Evolutionary conservation across 2,888 invertebrate genomes (phyloP), one percentile per base, ranked within the genome.

Genomic region (Nomada ruficornis): DNA sequence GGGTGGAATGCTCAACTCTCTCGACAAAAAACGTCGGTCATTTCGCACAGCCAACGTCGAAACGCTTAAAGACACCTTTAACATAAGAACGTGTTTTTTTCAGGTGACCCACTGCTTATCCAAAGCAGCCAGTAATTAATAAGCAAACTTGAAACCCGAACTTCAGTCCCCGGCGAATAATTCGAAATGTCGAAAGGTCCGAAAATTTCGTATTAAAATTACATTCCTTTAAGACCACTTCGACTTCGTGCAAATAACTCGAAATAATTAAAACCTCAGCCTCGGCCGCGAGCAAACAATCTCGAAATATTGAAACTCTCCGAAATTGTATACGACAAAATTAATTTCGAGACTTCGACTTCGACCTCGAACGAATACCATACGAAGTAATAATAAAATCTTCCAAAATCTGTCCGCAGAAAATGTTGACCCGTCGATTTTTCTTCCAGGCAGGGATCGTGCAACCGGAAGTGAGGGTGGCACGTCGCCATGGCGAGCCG

Each of bases 401-500:
- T 26, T 26, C 26, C 26, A 26, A 10, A n/a, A 52, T 4, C 2
- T 0, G 1, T 26, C 23, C 2, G 11, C 1, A 13, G 47, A 47
- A 65, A 54, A 44, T 15, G 2, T 55, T 44, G 2, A n/a, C 50
- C 29, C 36, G 26, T 9, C 5, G 23, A 42, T 29, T 15, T 54
- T 10, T 36, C 7, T 75, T 68, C 20, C 54, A 76, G 82, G 20
- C 2, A 47, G 62, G 29, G 54, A 20, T 13, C 15, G 57, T 20
- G 29, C 11, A 47, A 57, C 10, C 36, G 55, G 42, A 73, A 72
- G 36, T 20, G 60, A 60, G 47, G 36, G 54, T 55, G 57, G 52
- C 13, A 63, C 47, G 59, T 52, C 36, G 59, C n/a, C 15, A 93
- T 93, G 92, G 88, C 86, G 64, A 85, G 82, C 57, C 89, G 88